Evolutionary conservation across 2,797 vertebrate genomes (phyloP).

Genomic region (Sebastes hopkinsi): DNA sequence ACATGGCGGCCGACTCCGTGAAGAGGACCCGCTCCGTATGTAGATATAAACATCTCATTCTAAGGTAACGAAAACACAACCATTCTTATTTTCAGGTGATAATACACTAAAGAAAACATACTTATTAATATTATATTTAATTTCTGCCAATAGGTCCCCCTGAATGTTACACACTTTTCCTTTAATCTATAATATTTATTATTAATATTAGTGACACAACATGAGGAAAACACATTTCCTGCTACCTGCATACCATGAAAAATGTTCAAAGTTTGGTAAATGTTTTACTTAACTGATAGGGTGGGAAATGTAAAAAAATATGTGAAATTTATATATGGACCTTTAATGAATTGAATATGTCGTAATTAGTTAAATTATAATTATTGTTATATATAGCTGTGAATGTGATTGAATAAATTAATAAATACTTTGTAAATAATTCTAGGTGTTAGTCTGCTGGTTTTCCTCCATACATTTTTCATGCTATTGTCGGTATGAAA

Average conservation of each 20-base stretch:
- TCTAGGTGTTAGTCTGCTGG: neutral
- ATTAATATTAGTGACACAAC: neutral
- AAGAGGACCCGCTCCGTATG: neutral
- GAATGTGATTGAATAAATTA: neutral
- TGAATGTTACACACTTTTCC: no score
- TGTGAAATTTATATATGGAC: neutral
- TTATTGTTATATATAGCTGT: neutral
- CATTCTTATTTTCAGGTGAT: no score
- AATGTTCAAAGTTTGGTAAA: neutral
- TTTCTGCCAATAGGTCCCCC: no score
- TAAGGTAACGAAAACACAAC: no score
- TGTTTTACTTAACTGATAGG: neutral
- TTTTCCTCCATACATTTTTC: neutral
- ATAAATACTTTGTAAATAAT: neutral
- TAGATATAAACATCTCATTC: no score
- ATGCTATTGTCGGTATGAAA: neutral
- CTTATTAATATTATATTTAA: no score
- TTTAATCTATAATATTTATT: no score
- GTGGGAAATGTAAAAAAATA: neutral
- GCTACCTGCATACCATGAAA: neutral
- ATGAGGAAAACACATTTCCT: neutral
- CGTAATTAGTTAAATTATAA: neutral
- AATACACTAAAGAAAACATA: no score
- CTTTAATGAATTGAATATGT: neutral
- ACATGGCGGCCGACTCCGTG: neutral